Conservation (phyloP, 2,888 invertebrate genomes). For the Pandemis heparana region DNA sequence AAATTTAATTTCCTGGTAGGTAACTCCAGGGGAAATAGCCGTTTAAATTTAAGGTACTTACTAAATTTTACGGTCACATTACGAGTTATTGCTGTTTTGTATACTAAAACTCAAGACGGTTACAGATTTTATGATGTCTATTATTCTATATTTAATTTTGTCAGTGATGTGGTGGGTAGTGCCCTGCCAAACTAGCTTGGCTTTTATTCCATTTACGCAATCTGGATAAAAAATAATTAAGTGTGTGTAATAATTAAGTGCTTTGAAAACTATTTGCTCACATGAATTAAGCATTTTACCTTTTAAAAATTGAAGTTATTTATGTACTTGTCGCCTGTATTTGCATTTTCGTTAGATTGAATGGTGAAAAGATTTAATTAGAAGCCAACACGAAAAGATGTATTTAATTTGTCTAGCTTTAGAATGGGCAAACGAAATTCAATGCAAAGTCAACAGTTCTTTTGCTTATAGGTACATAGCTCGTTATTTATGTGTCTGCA, state of each 20-base stretch:
- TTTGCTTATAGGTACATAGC: too few relatives aligned
- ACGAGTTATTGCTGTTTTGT: constrained; percentile 3
- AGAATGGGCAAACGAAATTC: too few relatives aligned
- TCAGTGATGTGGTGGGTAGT: not conserved
- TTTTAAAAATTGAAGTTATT: too few relatives aligned
- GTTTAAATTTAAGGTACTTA: constrained; percentile 3
- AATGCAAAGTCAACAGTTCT: too few relatives aligned
- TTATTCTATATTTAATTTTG: not conserved
- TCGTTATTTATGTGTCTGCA: not conserved
- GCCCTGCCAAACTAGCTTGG: not conserved
- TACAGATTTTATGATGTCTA: constrained; percentile 2
- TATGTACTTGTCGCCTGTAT: too few relatives aligned
- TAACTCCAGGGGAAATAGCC: not conserved
- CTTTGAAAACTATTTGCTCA: not conserved
- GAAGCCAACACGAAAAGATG: too few relatives aligned
- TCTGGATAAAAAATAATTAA: too few relatives aligned
- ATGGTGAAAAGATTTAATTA: too few relatives aligned
- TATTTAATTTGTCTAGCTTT: too few relatives aligned
- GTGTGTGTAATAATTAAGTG: too few relatives aligned
- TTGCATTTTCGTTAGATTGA: too few relatives aligned
- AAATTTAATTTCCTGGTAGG: constrained; percentile 1
- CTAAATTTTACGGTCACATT: not conserved
- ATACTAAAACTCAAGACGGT: not conserved
- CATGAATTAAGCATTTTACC: not conserved
- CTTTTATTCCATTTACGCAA: not conserved